phyloP scores from a whole-genome alignment of 2,888 invertebrate species.

The Eupithecia exiguata region DNA sequence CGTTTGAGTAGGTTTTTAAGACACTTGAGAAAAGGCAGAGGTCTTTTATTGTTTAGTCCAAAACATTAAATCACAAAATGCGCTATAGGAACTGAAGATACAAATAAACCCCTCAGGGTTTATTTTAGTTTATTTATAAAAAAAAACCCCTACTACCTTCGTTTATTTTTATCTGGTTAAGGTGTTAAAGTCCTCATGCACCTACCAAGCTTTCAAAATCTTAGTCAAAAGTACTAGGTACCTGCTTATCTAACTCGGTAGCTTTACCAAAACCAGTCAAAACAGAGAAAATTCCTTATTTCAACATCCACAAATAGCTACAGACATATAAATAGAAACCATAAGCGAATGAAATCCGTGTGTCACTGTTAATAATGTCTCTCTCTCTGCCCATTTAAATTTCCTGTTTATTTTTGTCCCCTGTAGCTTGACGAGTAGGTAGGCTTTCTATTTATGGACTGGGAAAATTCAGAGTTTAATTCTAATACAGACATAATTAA shows the following conservation, averaged over 20 bases:
- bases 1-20: too few species aligned
- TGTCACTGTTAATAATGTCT: slow-evolving; percentile 72
- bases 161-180: too few species aligned
- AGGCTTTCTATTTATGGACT: slow-evolving; percentile 57
- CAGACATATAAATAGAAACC: slow-evolving; percentile 50
- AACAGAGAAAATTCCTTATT: slow-evolving; percentile 10
- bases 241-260: background rate
- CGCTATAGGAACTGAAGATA: too few species aligned
- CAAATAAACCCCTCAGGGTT: too few species aligned
- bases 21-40: too few species aligned
- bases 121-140: too few species aligned
- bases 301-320: slow-evolving; percentile 7
- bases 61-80: too few species aligned
- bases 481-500: background rate
- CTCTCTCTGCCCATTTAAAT: slow-evolving; percentile 74
- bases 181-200: too few species aligned
- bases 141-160: too few species aligned
- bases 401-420: slow-evolving; percentile 77
- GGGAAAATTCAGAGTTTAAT: background rate
- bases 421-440: slow-evolving; percentile 53
- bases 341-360: slow-evolving; percentile 69
- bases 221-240: too few species aligned
- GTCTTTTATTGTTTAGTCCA: too few species aligned
- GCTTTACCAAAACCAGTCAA: background rate
- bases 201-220: too few species aligned